Evolutionary conservation across 2,888 invertebrate species (phyloP).

Genomic region (Dryobotodes eremita): DNA sequence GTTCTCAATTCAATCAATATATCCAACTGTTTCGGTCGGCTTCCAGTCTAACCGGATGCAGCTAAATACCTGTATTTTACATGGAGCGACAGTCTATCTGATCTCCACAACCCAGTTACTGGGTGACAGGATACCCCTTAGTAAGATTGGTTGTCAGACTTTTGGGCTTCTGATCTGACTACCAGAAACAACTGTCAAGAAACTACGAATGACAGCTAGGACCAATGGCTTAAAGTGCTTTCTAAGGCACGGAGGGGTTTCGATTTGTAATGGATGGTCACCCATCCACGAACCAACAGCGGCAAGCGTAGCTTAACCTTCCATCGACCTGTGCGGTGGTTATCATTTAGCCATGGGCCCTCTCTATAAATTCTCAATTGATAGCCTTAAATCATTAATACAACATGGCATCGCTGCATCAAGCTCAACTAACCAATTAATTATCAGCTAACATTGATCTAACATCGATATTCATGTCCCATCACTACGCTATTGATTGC

Average conservation of each 20-base stretch:
- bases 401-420: neutral
- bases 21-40: no score
- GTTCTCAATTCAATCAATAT: neutral
- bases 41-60: neutral
- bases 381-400: neutral
- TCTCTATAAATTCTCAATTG: neutral
- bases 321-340: neutral
- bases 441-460: no score
- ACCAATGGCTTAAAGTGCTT: neutral
- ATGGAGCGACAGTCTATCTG: neutral
- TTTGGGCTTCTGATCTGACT: neutral
- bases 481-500: constrained; percentile 65
- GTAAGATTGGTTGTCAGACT: neutral
- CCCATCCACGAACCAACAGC: neutral
- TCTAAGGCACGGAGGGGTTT: neutral
- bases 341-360: neutral
- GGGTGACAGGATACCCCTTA: neutral
- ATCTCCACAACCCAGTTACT: neutral
- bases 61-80: neutral
- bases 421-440: constrained; percentile 1
- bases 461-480: constrained; percentile 59
- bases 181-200: neutral
- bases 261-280: neutral
- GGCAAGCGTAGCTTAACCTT: neutral
- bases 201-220: neutral